Percentiles rank a stretch among this genome's conserved stretches.
These are phyloP conservation scores for Ictalurus furcatus DNA, from an alignment of 2,113 vertebrate genomes.

Conservation along the genomic window DNA sequence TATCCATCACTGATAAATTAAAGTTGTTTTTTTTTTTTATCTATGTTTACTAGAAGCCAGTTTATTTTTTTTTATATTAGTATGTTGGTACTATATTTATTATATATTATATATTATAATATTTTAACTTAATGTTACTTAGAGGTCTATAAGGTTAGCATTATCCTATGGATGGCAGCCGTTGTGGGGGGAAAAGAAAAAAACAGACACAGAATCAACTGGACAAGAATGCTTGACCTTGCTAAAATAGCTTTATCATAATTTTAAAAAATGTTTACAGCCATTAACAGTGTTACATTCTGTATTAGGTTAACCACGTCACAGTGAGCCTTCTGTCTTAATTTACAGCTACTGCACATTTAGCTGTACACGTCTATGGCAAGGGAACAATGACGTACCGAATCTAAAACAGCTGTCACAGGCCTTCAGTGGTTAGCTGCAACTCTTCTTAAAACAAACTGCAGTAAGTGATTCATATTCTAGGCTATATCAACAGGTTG, in stretches of 20 bases:
- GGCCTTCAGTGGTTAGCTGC: conserved; percentile 32
- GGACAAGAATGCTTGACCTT: conserved; percentile 65
- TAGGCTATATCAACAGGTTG: conserved; percentile 9
- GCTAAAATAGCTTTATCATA: conserved; percentile 84
- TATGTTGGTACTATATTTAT: not conserved
- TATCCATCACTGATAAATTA: conserved; percentile 33
- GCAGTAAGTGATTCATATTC: conserved; percentile 51
- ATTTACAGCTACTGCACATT: conserved; percentile 63
- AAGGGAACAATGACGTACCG: conserved; percentile 65
- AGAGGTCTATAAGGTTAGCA: not conserved
- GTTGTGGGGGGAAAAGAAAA: not conserved
- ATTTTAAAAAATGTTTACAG: conserved; percentile 80
- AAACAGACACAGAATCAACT: conserved; percentile 51
- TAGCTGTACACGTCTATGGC: conserved; percentile 68
- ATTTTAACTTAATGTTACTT: not conserved
- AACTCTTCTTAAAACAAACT: conserved; percentile 29
- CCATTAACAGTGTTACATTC: conserved; percentile 78
- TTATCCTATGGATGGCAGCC: not conserved
- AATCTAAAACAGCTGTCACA: conserved; percentile 53
- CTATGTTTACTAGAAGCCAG: conserved; percentile 15
- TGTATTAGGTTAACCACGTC: conserved; percentile 77
- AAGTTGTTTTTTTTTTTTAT: conserved; percentile 32
- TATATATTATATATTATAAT: no score
- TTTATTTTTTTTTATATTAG: not conserved
- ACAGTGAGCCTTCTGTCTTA: conserved; percentile 79